phyloP scores from a whole-genome alignment of 2,888 invertebrate genomes.

The Enchytraeus crypticus region DNA sequence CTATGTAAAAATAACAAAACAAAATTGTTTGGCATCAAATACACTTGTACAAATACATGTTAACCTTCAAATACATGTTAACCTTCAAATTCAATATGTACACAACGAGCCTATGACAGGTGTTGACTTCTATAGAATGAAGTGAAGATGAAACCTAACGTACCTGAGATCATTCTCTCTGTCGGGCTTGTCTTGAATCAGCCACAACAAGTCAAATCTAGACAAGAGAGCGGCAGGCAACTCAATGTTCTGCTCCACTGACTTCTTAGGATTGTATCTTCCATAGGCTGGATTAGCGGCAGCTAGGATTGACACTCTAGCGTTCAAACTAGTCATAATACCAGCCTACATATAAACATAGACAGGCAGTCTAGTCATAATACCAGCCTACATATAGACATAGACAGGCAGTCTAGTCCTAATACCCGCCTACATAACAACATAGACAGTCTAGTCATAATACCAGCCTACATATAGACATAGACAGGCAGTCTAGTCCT shows the following conservation, averaged over 20 bases:
- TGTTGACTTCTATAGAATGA: not conserved
- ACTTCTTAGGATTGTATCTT: slow-evolving; percentile 86
- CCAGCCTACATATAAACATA: slow-evolving; percentile 77
- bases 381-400: too few species aligned
- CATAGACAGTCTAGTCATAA: too few species aligned
- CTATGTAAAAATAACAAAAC: too few species aligned
- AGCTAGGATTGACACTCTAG: slow-evolving; percentile 90
- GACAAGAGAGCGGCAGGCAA: slow-evolving; percentile 92
- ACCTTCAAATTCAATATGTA: not conserved
- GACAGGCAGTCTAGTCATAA: too few species aligned
- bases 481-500: too few species aligned
- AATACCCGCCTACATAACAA: too few species aligned
- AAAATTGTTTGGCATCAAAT: too few species aligned
- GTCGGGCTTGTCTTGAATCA: slow-evolving; percentile 72
- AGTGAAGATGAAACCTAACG: too few species aligned
- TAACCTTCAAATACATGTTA: not conserved
- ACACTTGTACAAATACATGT: not conserved
- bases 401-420: too few species aligned
- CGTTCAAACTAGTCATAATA: slow-evolving; percentile 95
- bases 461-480: too few species aligned
- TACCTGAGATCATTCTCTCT: slow-evolving; percentile 61
- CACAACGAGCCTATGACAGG: not conserved
- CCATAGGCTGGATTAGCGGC: slow-evolving; percentile 99
- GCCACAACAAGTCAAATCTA: slow-evolving; percentile 89
- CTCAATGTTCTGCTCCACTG: slow-evolving; percentile 92